phyloP scores from a whole-genome alignment of 2,888 invertebrate species.

The Nasonovia ribisnigri region DNA sequence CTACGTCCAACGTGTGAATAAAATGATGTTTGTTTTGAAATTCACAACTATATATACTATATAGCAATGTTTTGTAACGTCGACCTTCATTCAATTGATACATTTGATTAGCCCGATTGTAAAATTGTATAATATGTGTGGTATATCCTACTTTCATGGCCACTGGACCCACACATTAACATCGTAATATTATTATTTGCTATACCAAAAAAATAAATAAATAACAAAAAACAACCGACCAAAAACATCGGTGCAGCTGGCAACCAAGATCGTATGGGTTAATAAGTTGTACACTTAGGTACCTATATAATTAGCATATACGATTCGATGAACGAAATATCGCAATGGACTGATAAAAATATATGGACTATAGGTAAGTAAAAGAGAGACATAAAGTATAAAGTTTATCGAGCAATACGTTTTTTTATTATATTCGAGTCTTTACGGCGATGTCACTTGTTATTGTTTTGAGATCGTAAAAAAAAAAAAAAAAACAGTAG shows the following conservation, averaged over 20 bases:
- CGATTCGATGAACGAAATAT: not conserved
- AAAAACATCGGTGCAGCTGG: not conserved
- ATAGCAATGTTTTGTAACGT: conserved; percentile 16
- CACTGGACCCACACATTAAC: conserved; percentile 50
- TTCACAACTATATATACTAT: too few species aligned
- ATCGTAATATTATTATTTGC: not conserved
- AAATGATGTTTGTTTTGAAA: conserved; percentile 33
- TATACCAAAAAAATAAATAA: not conserved
- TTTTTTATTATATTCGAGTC: not conserved
- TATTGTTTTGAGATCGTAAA: not conserved
- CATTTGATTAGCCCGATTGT: conserved; percentile 57
- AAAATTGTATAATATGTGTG: conserved; percentile 31
- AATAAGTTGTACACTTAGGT: not conserved
- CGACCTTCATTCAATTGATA: conserved; percentile 57
- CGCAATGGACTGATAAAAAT: not conserved
- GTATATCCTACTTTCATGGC: conserved; percentile 48
- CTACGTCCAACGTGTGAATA: conserved; percentile 9
- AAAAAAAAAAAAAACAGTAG: not conserved
- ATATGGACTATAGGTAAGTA: not conserved
- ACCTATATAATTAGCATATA: not conserved
- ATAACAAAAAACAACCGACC: not conserved
- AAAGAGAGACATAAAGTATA: not conserved
- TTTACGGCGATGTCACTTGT: not conserved
- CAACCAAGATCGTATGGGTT: not conserved
- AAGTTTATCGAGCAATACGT: not conserved